Evolutionary conservation across 2,888 invertebrate species (phyloP), one percentile per base, ranked within the genome.

Genomic region (Anthophora plumipes): DNA sequence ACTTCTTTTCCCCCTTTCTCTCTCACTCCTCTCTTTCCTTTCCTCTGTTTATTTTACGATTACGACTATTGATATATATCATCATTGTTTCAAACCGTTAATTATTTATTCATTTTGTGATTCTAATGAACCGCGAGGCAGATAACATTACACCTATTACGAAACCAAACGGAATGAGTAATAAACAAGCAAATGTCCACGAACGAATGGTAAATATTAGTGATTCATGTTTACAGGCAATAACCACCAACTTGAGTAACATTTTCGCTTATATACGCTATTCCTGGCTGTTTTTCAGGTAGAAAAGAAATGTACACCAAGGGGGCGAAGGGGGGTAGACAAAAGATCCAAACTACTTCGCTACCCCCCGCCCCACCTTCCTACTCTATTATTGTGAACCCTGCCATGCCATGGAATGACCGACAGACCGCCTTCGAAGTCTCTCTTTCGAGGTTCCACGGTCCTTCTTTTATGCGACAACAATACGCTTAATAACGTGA

Each of bases 401-500:
- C 41, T 61, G 54, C 52, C 50, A 52, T 14, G 64, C 22, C 48
- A 54, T 41, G 64, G n/a, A 70, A 76, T 76, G 75, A 69, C 67
- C 54, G 64, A 75, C 64, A 41, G 60, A n/a, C 60, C 70, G 67
- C 9, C 39, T 52, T 43, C 71, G 22, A 66, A 55, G 22, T 41
- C 22, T 68, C 67, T 68, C 31, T 46, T 55, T 7, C 25, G 31
- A 55, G 41, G 12, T 20, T 4, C 46, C 17, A 8, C 55, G 48
- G 41, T 17, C 43, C 48, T 52, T 31, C 50, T 25, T 77, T 77
- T 72, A 69, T 57, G 48, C 77, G 68, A 68, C 22, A 57, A 71
- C 59, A 72, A 72, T 80, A 67, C 43, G 46, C 55, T 77, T 68
- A 77, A 68, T 68, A 72, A 72, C 68, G 64, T 55, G 64, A 63